Percentiles rank a stretch among this genome's conserved stretches.
Conservation (phyloP, 1,140 invertebrate genomes). For the Paralvinella palmiformis region DNA sequence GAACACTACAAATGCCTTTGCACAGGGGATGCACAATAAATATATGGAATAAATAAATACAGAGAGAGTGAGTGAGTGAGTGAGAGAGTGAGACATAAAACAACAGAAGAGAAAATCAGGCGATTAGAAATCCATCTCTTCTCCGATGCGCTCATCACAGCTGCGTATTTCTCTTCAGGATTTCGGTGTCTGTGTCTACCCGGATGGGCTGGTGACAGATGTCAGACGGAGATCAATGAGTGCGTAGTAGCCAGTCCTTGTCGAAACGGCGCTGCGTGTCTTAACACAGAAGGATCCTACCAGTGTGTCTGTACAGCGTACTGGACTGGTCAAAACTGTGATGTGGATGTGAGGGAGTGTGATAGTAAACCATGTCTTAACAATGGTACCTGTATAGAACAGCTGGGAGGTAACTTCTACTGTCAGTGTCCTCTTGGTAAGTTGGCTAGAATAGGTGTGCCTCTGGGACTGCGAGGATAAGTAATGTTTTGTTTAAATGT, state of each 20-base stretch:
- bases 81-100: not conserved
- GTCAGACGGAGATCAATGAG: slow-evolving; percentile 5
- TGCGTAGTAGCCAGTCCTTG: not conserved
- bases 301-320: slow-evolving; percentile 1
- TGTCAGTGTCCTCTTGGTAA: slow-evolving; percentile 15
- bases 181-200: slow-evolving; percentile 21
- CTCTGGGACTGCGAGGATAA: too few relatives aligned
- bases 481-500: too few relatives aligned
- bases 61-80: not conserved
- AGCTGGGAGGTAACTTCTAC: not conserved
- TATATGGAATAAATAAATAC: not conserved
- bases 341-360: slow-evolving; percentile 14
- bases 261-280: slow-evolving; percentile 1
- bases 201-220: slow-evolving; percentile 18
- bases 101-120: not conserved
- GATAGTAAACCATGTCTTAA: slow-evolving; percentile 5
- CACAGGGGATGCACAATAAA: not conserved
- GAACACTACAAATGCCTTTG: not conserved
- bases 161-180: not conserved
- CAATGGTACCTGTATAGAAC: slow-evolving; percentile 3
- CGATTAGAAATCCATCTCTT: not conserved
- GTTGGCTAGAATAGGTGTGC: too few relatives aligned
- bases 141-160: not conserved
- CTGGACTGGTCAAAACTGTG: slow-evolving; percentile 17
- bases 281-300: slow-evolving; percentile 3